A percentile compares a stretch with the other conserved stretches of the same genome.
Evolutionary conservation across 1,140 invertebrate genomes (phyloP).

Genomic region (Polypedilum pembai): DNA sequence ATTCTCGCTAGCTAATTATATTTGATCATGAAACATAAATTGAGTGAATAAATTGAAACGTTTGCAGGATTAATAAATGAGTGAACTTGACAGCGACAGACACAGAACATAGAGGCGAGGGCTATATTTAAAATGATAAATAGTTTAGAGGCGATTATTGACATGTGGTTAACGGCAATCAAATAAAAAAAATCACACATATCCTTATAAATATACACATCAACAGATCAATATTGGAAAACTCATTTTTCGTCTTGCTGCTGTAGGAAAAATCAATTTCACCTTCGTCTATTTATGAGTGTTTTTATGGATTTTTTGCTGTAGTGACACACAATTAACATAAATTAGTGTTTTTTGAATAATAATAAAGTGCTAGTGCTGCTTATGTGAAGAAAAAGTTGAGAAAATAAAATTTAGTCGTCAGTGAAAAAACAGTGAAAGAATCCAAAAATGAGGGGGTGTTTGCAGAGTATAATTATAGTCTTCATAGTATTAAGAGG

Average conservation of each 20-base stretch:
- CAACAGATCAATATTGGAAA: neutral
- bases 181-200: neutral
- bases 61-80: no score
- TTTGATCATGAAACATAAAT: constrained; percentile 13
- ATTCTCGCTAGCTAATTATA: neutral
- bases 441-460: neutral
- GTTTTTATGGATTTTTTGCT: neutral
- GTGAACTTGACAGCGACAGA: neutral
- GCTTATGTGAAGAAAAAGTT: neutral
- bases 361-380: neutral
- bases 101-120: neutral
- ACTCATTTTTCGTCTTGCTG: neutral
- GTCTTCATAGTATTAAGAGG: constrained; percentile 6
- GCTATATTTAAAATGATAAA: neutral
- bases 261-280: neutral
- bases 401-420: neutral
- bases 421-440: neutral
- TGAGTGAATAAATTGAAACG: neutral
- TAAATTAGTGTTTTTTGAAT: neutral
- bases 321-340: neutral
- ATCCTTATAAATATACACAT: neutral
- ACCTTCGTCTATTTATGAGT: no score
- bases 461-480: neutral
- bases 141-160: neutral
- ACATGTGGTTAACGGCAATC: neutral